Evolutionary conservation across 1,140 invertebrate genomes (phyloP).

Genomic region (Teleogryllus occipitalis): DNA sequence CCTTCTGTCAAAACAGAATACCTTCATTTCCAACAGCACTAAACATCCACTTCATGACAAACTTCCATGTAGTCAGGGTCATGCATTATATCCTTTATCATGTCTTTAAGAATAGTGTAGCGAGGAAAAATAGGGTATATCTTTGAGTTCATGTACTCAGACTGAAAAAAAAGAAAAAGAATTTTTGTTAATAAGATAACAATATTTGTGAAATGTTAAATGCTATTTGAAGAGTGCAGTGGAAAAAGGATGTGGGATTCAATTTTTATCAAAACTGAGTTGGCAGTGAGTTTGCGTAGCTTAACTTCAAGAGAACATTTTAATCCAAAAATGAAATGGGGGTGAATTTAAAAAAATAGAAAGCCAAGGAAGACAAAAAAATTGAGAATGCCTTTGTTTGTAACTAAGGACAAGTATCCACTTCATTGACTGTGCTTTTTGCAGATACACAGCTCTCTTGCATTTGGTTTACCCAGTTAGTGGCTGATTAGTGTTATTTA

Average conservation of each 20-base stretch:
- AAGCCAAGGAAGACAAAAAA: too few relatives aligned
- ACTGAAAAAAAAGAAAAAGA: constrained; percentile 46
- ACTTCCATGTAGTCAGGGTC: constrained; percentile 93
- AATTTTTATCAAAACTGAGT: too few relatives aligned
- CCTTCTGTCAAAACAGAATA: not conserved
- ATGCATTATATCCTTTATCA: constrained; percentile 91
- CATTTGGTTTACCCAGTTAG: too few relatives aligned
- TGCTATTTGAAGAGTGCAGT: not conserved
- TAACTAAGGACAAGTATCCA: too few relatives aligned
- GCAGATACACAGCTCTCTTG: too few relatives aligned
- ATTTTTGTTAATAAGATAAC: not conserved
- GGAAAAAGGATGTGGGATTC: not conserved
- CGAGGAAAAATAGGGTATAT: constrained; percentile 87
- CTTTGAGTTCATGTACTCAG: constrained; percentile 79
- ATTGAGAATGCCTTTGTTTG: too few relatives aligned
- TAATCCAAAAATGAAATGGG: too few relatives aligned
- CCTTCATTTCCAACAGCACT: constrained; percentile 29
- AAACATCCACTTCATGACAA: constrained; percentile 75
- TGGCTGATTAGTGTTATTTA: too few relatives aligned
- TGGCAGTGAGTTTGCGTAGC: too few relatives aligned
- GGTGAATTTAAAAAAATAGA: too few relatives aligned
- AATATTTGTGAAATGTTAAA: not conserved
- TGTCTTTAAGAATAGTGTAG: constrained; percentile 88
- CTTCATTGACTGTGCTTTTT: too few relatives aligned
- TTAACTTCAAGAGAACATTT: too few relatives aligned